Evolutionary conservation across 2,113 vertebrate species (phyloP).

Genomic region (Lynx canadensis): DNA sequence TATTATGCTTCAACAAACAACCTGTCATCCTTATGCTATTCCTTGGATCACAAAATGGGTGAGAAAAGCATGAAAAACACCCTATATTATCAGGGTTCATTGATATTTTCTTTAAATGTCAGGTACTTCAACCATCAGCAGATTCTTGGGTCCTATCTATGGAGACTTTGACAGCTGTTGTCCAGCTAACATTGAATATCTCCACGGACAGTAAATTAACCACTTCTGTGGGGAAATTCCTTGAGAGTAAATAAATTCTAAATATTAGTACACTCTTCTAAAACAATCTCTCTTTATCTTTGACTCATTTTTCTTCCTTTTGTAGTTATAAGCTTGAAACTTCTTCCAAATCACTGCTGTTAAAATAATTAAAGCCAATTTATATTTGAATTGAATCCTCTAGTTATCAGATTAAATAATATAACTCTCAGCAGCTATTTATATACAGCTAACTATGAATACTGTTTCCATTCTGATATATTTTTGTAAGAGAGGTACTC

Average conservation of each 20-base stretch:
- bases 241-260: background rate
- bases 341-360: background rate
- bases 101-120: background rate
- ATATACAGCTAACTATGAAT: background rate
- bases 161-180: background rate
- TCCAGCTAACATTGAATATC: background rate
- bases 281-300: background rate
- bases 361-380: background rate
- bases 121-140: background rate
- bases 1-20: slow-evolving; percentile 22
- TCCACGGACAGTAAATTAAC: background rate
- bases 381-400: background rate
- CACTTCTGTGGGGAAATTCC: background rate
- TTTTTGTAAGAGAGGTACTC: background rate
- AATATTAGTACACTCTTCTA: background rate
- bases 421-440: background rate
- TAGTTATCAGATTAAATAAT: background rate
- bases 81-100: background rate
- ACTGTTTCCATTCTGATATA: background rate
- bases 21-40: background rate
- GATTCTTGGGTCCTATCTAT: background rate
- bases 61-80: background rate
- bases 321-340: background rate
- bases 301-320: background rate
- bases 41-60: background rate